Conservation (phyloP, 1,140 invertebrate species). For the Amphibalanus amphitrite region DNA sequence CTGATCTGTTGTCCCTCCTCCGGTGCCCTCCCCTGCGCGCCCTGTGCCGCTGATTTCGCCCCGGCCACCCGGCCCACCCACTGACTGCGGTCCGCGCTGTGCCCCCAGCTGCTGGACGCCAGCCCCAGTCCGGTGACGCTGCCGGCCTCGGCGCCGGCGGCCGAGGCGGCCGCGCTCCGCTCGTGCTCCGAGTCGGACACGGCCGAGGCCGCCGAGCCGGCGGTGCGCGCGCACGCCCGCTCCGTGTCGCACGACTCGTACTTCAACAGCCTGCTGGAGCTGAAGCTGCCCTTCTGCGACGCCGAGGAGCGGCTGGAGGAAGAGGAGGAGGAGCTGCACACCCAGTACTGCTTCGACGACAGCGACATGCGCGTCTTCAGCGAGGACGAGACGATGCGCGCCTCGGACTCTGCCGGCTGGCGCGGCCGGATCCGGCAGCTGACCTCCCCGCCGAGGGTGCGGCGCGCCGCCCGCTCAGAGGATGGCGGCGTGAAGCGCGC, state of each 20-base stretch:
- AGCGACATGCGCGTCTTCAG: slow-evolving; percentile 55
- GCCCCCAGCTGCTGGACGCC: slow-evolving; percentile 6
- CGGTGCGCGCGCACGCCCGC: slow-evolving; percentile 27
- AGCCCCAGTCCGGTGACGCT: slow-evolving; percentile 2
- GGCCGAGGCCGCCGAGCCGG: slow-evolving; percentile 6
- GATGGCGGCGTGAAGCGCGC: slow-evolving; percentile 12
- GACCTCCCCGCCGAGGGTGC: slow-evolving; percentile 3
- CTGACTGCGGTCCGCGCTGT: slow-evolving; percentile 13
- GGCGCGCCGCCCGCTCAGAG: slow-evolving; percentile 2
- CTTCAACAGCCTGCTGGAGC: slow-evolving; percentile 49
- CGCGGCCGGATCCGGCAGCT: neutral
- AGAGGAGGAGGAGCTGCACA: slow-evolving; percentile 12
- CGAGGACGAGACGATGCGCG: slow-evolving; percentile 48
- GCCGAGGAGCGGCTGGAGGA: slow-evolving; percentile 15
- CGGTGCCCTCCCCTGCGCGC: too few species aligned
- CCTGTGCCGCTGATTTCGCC: too few species aligned
- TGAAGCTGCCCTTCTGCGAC: slow-evolving; percentile 20
- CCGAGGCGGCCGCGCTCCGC: slow-evolving; percentile 6
- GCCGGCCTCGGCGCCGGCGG: slow-evolving; percentile 9
- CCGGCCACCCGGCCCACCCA: neutral
- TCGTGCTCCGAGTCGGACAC: slow-evolving; percentile 10
- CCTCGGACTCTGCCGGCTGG: neutral
- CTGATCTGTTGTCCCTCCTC: too few species aligned
- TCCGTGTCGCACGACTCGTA: slow-evolving; percentile 85
- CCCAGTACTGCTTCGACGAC: slow-evolving; percentile 13